These are phyloP conservation scores for Cyanoramphus novaezelandiae DNA, from an alignment of 2,113 vertebrate species.

Conservation along the genomic window DNA sequence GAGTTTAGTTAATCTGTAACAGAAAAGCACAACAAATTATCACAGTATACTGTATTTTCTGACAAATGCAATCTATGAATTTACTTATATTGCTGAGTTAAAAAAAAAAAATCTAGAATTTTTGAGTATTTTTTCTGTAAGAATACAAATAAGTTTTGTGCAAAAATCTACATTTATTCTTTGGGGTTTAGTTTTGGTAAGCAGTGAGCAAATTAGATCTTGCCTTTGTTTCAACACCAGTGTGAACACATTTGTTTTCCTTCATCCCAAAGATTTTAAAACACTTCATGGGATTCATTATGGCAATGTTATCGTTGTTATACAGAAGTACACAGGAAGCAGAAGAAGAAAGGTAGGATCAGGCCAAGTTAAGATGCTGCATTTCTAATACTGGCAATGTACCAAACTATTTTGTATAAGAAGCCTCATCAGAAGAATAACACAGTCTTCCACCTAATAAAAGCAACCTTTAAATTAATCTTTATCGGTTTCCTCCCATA, in stretches of 20 bases:
- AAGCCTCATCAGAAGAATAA: not conserved
- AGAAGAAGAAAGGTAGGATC: not conserved
- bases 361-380: not conserved
- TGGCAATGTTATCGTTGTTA: not conserved
- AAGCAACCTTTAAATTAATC: not conserved
- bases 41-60: not conserved
- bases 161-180: not conserved
- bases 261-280: not conserved
- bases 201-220: not conserved
- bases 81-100: not conserved
- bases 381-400: not conserved
- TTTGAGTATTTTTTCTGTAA: not conserved
- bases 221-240: not conserved
- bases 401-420: not conserved
- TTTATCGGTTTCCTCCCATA: not conserved
- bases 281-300: not conserved
- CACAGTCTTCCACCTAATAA: not conserved
- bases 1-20: constrained; percentile 90
- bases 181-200: not conserved
- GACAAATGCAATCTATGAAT: not conserved
- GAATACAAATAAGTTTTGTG: not conserved
- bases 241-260: not conserved
- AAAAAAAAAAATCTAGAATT: not conserved
- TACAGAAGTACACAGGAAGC: not conserved
- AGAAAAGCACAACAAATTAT: not conserved